Base-by-base conservation (phyloP, 2,888 invertebrate genomes). In the Marronus borbonicus region DNA sequence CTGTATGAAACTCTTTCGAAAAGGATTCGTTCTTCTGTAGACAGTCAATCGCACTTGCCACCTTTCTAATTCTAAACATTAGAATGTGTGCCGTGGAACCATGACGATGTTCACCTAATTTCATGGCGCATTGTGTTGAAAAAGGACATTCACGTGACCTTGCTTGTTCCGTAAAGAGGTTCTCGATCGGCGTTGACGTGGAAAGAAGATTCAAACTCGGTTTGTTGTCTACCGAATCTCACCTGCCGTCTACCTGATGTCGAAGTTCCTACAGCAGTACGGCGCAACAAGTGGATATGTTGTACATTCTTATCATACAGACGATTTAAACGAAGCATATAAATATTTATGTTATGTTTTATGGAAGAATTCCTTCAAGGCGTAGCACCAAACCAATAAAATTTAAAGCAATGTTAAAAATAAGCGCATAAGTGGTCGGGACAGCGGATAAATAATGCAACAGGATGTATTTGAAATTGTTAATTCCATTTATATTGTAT, bases 61-160 rank as follows among this genome's bases (percentile, higher is more conserved):
- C 72, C 72, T 72, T 72, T 72, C 72, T 72, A 72, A 72, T 72
- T 58, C 72, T 28, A n/a, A 60, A n/a, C 28, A 39, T 36, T 60
- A 72, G 72, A 72, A 72, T 70, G 72, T 72, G 28, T 72, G 72
- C 58, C 72, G 39, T 58, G 58, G 58, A 72, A 72, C 72, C 72
- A 60, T 72, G 72, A 72, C 72, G 72, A 72, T 72, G 58, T 58
- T 72, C 72, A 72, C 72, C 72, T 72, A 72, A 72, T 72, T 72
- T 72, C 72, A 60, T 58, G 72, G 58, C 58, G 58, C 58, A 72
- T 72, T 72, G 60, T 72, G 39, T 58, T 39, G 58, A 72, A 72
- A 50, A 72, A 72, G 72, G 72, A 72, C 72, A 72, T 72, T 72
- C 72, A 72, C 39, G 20, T 72, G 72, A 58, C 72, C 72, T 72